Conservation (phyloP, 2,888 invertebrate genomes). For the Netelia melanura region DNA sequence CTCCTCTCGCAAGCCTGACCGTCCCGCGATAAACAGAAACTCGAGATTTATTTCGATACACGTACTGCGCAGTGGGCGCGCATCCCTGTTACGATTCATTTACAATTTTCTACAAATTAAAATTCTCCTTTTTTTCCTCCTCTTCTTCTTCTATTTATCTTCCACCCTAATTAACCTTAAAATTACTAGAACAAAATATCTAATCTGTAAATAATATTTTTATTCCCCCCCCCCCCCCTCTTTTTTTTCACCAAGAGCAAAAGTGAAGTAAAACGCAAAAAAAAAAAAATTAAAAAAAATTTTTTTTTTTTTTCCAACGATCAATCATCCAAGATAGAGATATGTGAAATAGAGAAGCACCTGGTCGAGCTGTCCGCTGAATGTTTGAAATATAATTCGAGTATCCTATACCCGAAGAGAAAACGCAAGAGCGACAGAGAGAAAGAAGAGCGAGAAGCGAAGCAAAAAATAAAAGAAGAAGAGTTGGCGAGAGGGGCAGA, state of each 20-base stretch:
- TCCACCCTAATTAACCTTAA: neutral
- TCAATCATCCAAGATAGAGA: slow-evolving; percentile 52
- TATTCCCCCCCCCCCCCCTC: no score
- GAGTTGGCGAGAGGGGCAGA: slow-evolving; percentile 4
- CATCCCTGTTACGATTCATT: neutral
- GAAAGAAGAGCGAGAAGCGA: neutral
- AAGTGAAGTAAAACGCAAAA: neutral
- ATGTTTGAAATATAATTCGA: slow-evolving; percentile 59
- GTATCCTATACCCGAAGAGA: slow-evolving; percentile 24
- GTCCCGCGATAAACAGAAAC: slow-evolving; percentile 36
- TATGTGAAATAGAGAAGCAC: slow-evolving; percentile 47
- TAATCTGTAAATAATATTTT: neutral
- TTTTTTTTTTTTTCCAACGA: slow-evolving; percentile 16
- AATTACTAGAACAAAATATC: neutral
- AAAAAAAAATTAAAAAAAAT: neutral
- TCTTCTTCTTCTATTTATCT: neutral
- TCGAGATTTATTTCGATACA: neutral
- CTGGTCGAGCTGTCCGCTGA: slow-evolving; percentile 40
- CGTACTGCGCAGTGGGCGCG: neutral
- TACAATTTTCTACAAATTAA: neutral
- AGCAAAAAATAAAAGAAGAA: neutral
- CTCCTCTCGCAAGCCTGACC: neutral
- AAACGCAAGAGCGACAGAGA: slow-evolving; percentile 33
- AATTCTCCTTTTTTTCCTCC: neutral
- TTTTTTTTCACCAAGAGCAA: neutral